Percentiles rank a stretch among this genome's conserved stretches.
These are phyloP conservation scores for Zosterops japonicus DNA, from an alignment of 2,113 vertebrate genomes.

Conservation along the genomic window DNA sequence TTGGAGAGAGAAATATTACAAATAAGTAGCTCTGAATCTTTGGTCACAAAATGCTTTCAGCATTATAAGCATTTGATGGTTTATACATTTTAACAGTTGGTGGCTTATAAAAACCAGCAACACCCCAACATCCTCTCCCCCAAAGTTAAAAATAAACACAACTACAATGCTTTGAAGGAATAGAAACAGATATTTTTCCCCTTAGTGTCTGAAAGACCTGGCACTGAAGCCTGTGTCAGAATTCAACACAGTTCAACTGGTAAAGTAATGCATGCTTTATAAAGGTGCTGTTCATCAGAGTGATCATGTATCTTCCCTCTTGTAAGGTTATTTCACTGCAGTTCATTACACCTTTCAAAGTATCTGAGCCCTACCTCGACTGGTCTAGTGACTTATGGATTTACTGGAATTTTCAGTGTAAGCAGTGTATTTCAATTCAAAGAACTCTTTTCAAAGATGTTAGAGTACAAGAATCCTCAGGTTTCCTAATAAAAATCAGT, in stretches of 20 bases:
- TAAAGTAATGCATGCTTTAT: neutral
- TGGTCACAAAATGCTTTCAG: neutral
- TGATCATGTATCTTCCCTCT: neutral
- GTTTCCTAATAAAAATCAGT: constrained; percentile 80
- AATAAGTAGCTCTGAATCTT: neutral
- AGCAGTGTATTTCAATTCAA: constrained; percentile 46
- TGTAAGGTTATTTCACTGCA: neutral
- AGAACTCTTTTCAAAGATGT: constrained; percentile 64
- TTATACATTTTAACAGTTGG: too few species aligned
- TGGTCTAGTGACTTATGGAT: neutral
- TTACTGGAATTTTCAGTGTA: constrained; percentile 54
- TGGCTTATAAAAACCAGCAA: neutral
- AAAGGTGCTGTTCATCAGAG: neutral
- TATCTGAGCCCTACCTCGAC: neutral
- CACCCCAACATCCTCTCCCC: too few species aligned
- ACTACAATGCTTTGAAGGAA: neutral
- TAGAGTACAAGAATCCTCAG: constrained; percentile 67
- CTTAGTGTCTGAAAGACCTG: neutral
- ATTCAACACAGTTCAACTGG: neutral
- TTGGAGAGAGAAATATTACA: neutral
- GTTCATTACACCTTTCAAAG: neutral
- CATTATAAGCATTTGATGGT: too few species aligned
- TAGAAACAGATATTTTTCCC: neutral
- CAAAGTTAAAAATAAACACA: neutral
- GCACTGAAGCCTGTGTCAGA: neutral